Evolutionary conservation across 2,113 vertebrate species (phyloP).

Genomic region (Serilophus lunatus): DNA sequence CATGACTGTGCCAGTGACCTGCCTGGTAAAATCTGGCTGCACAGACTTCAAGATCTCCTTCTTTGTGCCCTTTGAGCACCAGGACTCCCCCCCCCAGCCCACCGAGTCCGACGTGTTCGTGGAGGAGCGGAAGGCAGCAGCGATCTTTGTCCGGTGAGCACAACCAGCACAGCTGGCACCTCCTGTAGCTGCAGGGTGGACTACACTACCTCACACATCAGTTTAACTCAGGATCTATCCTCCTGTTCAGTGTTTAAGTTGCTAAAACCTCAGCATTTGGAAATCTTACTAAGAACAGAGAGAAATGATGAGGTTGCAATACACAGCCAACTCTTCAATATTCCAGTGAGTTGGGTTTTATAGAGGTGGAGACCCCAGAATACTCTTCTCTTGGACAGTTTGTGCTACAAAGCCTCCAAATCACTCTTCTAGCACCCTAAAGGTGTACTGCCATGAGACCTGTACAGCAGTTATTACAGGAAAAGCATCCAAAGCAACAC

Average conservation of each 20-base stretch:
- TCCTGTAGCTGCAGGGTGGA: too few species aligned
- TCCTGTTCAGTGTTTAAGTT: neutral
- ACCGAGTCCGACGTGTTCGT: slow-evolving; percentile 66
- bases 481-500: neutral
- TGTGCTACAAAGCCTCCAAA: neutral
- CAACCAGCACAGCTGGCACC: too few species aligned
- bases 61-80: slow-evolving; percentile 79
- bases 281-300: neutral
- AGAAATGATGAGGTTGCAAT: neutral
- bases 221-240: fast-evolving
- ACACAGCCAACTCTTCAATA: too few species aligned
- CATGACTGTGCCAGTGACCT: slow-evolving; percentile 83
- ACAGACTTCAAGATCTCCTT: slow-evolving; percentile 80
- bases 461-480: fast-evolving
- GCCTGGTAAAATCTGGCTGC: slow-evolving; percentile 70
- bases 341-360: fast-evolving
- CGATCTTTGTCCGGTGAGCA: slow-evolving; percentile 76
- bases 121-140: slow-evolving; percentile 76
- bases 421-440: fast-evolving
- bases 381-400: fast-evolving
- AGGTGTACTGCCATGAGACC: neutral
- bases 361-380: neutral
- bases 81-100: slow-evolving; percentile 72
- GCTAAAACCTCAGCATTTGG: neutral
- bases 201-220: too few species aligned